Conservation (phyloP, 2,113 vertebrate species). For the Narcine bancroftii region DNA sequence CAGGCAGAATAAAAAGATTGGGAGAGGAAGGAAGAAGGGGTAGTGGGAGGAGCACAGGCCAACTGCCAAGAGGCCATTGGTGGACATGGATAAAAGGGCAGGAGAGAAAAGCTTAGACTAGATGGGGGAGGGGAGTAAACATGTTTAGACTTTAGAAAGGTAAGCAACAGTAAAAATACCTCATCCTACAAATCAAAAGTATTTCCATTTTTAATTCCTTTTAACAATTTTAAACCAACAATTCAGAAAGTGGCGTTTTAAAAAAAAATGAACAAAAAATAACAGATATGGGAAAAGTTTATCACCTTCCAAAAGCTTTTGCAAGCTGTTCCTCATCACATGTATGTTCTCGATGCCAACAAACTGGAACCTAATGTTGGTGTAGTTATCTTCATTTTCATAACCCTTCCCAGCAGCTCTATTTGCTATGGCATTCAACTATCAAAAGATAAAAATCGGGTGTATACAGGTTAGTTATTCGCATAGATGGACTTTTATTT, state of each 20-base stretch:
- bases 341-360: slow-evolving; percentile 76
- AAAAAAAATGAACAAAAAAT: too few species aligned
- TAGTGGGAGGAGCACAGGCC: too few species aligned
- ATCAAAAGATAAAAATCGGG: slow-evolving; percentile 38
- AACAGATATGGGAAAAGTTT: too few species aligned
- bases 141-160: too few species aligned
- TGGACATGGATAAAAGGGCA: too few species aligned
- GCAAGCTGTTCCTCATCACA: slow-evolving; percentile 67
- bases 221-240: neutral
- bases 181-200: neutral
- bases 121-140: too few species aligned
- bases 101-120: too few species aligned
- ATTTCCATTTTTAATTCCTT: neutral
- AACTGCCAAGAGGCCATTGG: too few species aligned
- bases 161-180: neutral
- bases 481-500: neutral
- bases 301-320: slow-evolving; percentile 70
- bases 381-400: slow-evolving; percentile 69
- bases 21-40: too few species aligned
- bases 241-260: neutral
- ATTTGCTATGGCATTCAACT: slow-evolving; percentile 72
- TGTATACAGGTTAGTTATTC: neutral
- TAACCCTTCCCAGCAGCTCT: slow-evolving; percentile 72
- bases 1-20: too few species aligned
- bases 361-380: slow-evolving; percentile 69